Evolutionary conservation across 2,797 vertebrate species (phyloP), one percentile per base, ranked within the genome.

Genomic region (Rallus crepitans): DNA sequence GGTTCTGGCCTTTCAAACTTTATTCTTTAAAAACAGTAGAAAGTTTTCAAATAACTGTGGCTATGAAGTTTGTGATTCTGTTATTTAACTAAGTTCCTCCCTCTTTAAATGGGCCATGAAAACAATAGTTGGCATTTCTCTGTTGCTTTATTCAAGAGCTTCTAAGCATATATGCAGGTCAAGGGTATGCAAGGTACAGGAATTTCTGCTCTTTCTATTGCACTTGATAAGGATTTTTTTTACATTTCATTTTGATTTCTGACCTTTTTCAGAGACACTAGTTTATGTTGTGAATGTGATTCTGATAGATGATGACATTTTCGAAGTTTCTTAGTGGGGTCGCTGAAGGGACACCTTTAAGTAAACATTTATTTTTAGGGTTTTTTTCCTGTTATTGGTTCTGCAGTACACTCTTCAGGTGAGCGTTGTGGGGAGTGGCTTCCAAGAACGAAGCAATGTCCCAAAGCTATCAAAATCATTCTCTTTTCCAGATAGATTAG

Each of bases 261-360:
- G 93, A 87, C 80, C 92, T 96, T 94, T 95, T 86, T 93, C 72
- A 59, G 66, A 77, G 91, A 64, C 31, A 64, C 27, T 33, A 35
- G 24, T 87, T 95, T 91, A 24, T 61, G 52, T 68, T 84, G 59
- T 73, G 63, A 60, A 68, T 79, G 30, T 86, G 90, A 95, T 91
- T 90, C 88, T 95, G 90, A 97, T 97, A 90, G 93, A 95, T 85
- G 61, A 68, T 96, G 95, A 92, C 86, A 95, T 94, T 97, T 96
- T 70, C 60, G 60, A 50, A 69, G 40, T 90, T 86, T 92, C 30
- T 27, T 68, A 50, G 90, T 88, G 42, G 57, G 87, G 96, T 96
- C 92, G 91, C 23, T 76, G 85, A 94, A 92, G 47, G 94, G 89
- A 82, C 57, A 31, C 45, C 30, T 30, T 91, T 80, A 78, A 91